phyloP scores from a whole-genome alignment of 2,797 vertebrate genomes.

The Rhinogobio ventralis region DNA sequence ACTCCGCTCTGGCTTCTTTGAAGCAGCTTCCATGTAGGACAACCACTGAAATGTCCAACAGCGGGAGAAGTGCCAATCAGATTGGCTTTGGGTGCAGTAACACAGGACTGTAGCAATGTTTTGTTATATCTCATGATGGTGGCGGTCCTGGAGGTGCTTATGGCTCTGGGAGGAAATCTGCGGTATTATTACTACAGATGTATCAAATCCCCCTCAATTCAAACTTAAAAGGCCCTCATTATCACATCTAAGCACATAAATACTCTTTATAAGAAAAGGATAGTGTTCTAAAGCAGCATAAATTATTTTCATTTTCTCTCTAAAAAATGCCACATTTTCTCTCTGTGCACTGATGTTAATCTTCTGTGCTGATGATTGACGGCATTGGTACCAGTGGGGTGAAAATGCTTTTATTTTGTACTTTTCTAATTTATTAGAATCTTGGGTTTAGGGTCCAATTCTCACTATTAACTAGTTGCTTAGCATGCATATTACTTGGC shows the following conservation, averaged over 20 bases:
- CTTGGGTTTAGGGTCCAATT: neutral
- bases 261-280: neutral
- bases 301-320: neutral
- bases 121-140: slow-evolving; percentile 46
- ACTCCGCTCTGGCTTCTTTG: slow-evolving; percentile 62
- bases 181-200: neutral
- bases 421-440: neutral
- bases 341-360: neutral
- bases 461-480: too few species aligned
- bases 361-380: neutral
- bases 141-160: slow-evolving; percentile 40
- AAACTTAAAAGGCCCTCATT: slow-evolving; percentile 8
- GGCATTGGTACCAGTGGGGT: neutral
- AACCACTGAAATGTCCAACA: slow-evolving; percentile 58
- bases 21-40: slow-evolving; percentile 59
- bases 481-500: too few species aligned
- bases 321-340: neutral
- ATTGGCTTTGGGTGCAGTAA: slow-evolving; percentile 47
- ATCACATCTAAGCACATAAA: slow-evolving; percentile 9
- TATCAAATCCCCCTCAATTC: slow-evolving; percentile 13
- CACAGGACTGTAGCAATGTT: slow-evolving; percentile 60
- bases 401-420: neutral
- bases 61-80: slow-evolving; percentile 53
- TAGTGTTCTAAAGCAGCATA: neutral
- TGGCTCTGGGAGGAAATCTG: slow-evolving; percentile 21